Base-by-base conservation (phyloP, 2,888 invertebrate species). In the Lacanobia oleracea region DNA sequence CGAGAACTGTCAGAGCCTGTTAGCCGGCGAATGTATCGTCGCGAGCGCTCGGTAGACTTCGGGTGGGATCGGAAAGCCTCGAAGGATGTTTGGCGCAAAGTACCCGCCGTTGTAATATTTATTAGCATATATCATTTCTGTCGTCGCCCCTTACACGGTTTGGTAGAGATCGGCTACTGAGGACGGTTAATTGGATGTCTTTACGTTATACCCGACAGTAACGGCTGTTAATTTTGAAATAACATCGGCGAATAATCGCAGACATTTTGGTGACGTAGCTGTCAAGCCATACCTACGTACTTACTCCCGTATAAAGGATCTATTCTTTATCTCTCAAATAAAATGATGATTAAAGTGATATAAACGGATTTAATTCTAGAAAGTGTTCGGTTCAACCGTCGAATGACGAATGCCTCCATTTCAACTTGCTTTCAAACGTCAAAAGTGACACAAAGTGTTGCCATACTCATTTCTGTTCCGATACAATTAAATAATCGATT, bases 91-190 rank as follows among this genome's bases (percentile, higher is more conserved):
- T 53, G 40, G 64, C 43, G 40, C 45, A 68, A 73, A 72, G 67
- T 56, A 68, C 63, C 23, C 63, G 10, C 27, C 54, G 54, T 50
- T 51, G 56, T 65, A 64, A 73, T 79, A 83, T 72, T 72, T 76
- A 84, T 82, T 67, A 74, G 65, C 71, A 71, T 79, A 68, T 48
- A 67, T 79, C 33, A 68, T 53, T 50, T 67, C 59, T 48, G 14
- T 53, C 33, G 27, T n/a, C 43, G 51, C 48, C 60, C 62, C 53
- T 71, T 65, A 67, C 27, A 27, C 21, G 51, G 53, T 51, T 66
- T 33, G n/a, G 16, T 65, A 68, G 65, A 43, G 61, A 70, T 63
- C 45, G 59, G 59, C 51, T 56, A 67, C 37, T 33, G 21, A 43
- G 23, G 16, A 27, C 10, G 33, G 53, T 43, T 65, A 80, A 61